These are phyloP conservation scores for Onychorhynchus coronatus DNA, from an alignment of 2,113 vertebrate genomes.

Conservation along the genomic window DNA sequence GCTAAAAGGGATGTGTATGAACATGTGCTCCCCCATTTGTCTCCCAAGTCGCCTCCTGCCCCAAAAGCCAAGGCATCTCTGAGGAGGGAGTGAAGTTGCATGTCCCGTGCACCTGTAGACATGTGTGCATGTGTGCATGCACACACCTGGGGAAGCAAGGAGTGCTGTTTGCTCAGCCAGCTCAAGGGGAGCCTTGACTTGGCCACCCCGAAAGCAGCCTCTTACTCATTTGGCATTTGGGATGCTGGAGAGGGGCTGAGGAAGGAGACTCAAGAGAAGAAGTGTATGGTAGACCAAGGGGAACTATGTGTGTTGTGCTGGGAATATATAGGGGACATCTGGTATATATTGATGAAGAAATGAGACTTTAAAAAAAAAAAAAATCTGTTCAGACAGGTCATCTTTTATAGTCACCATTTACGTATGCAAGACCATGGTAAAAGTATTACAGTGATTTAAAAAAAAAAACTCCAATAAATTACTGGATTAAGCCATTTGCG, in stretches of 20 bases:
- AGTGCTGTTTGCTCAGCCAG: background rate
- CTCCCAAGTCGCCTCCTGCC: background rate
- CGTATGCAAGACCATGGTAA: background rate
- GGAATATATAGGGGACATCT: background rate
- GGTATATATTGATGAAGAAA: background rate
- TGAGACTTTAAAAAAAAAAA: background rate
- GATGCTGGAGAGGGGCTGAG: background rate
- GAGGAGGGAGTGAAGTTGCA: background rate
- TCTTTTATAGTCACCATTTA: background rate
- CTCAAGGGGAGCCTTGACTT: background rate
- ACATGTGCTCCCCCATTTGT: background rate
- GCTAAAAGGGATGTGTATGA: background rate
- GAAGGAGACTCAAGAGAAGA: background rate
- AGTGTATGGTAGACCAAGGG: background rate
- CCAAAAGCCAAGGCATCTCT: background rate
- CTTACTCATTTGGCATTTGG: background rate
- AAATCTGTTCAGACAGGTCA: background rate
- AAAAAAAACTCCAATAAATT: background rate
- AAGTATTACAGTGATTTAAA: background rate
- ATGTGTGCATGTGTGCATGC: fast-evolving
- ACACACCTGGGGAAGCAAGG: background rate
- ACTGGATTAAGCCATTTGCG: background rate
- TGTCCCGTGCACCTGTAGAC: background rate
- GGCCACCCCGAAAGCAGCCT: background rate
- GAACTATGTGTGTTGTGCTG: background rate